Conservation (phyloP, 1,140 invertebrate species). For the fruit fly (Drosophila melanogaster) region Release_6_plus_ISO1_MT NT_033777.3:14747501-14748000, state of each 20-base stretch:
- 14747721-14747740: not conserved
- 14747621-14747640: no score
- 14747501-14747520: not conserved
- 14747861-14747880: conserved; percentile 50
- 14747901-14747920: conserved; percentile 76
- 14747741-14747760: conserved; percentile 30
- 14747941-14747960: conserved; percentile 7
- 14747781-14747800: conserved; percentile 9
- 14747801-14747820: conserved; percentile 22
- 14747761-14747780: not conserved
- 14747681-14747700: not conserved
- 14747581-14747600: no score
- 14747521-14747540: not conserved
- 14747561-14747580: not conserved
- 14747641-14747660: no score
- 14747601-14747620: no score
- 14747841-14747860: conserved; percentile 40
- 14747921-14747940: conserved; percentile 39
- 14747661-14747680: not conserved
- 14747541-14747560: not conserved
- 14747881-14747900: conserved; percentile 57
- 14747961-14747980: conserved; percentile 63
- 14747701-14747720: no score
- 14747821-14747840: conserved; percentile 26
- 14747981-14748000: conserved; percentile 61